Evolutionary conservation across 2,888 invertebrate species (phyloP), one percentile per base, ranked within the genome.

Genomic region (Apodemia mormo): DNA sequence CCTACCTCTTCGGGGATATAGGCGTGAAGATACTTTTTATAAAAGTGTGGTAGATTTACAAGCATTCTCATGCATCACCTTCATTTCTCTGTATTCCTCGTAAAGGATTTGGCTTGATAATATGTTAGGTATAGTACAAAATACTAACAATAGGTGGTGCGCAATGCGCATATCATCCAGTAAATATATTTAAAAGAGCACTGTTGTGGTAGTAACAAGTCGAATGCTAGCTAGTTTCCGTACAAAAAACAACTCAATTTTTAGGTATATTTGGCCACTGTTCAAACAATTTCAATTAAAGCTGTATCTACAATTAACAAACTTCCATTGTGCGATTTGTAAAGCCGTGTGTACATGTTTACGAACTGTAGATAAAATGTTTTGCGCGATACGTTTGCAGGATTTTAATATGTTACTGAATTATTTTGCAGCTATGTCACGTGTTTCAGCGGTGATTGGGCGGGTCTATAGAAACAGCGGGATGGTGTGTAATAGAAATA

Each of bases 361-460:
- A n/a, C 33, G 61, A 64, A 37, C 61, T 33, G 61, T 64, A 64
- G 61, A 64, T 64, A 64, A 64, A 64, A 64, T 64, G 61, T 64
- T 64, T 64, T 64, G 61, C 61, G 61, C 61, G 61, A 64, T 64
- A 64, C 61, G 61, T 64, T 64, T 37, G 61, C 14, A 12, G 61
- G 61, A 64, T 64, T 64, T 64, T 64, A 64, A 64, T 64, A 64
- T 64, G 61, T 64, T 64, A 64, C 61, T 64, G 61, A 64, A 64
- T 64, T 64, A 64, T 64, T 64, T 64, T 64, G 61, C 61, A 64
- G 61, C 61, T 33, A 64, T 64, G 61, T 64, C 61, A 64, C 61
- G 61, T 64, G 61, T 64, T 64, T 64, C 61, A 64, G 61, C 61
- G 61, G 61, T 33, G 37, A 37, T 30, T 6, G 61, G 10, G 61